Evolutionary conservation across 37 sponge, comb jelly and placozoan genomes (phyloP), one percentile per base, ranked within the genome.

Genomic region (Dysidea cf. avara): DNA sequence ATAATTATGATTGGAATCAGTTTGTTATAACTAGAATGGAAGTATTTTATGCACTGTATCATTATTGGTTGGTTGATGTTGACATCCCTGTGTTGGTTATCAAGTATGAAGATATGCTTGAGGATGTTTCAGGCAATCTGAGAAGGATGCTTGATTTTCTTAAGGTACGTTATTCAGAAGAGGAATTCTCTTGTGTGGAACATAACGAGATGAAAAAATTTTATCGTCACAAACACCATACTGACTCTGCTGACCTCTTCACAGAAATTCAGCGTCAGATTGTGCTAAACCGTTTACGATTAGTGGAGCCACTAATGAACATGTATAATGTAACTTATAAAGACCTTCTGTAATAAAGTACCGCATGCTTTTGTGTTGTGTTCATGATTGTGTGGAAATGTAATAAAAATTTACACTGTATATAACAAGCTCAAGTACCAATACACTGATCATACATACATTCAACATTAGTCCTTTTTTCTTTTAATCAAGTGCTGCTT

Each of bases 401-500:
- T 9, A 43, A 9, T 43, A 43, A 12, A 43, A 43, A 43, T 12
- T 43, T 9, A 43, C n/a, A 56, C 7, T 56, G 30, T 56, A 12
- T 24, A 56, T 29, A 56, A n/a, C n/a, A n/a, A 56, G 58, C 58
- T 28, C 53, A 50, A 14, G 14, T 50, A 59, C 53, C 37, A 69
- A 33, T 48, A 43, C 46, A 43, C 46, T 43, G 46, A 12, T 12
- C 7, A 5, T 29, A 29, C 13, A 56, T 56, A 56, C 30, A 56
- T 28, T 13, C n/a, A n/a, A n/a, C n/a, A 12, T 7, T 43, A 31
- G n/a, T 24, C 25, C 9, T 43, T 20, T 1, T 32, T 58, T 39
- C 91, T 79, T 0, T 81, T 69, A 29, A 56, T 56, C 47, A 85
- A 24, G 25, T 90, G 91, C 48, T 75, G 63, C 50, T 68, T 43